Percentiles rank a stretch among this genome's conserved stretches.
Conservation (phyloP, 1,140 invertebrate species). For the Hormaphis cornu region DNA sequence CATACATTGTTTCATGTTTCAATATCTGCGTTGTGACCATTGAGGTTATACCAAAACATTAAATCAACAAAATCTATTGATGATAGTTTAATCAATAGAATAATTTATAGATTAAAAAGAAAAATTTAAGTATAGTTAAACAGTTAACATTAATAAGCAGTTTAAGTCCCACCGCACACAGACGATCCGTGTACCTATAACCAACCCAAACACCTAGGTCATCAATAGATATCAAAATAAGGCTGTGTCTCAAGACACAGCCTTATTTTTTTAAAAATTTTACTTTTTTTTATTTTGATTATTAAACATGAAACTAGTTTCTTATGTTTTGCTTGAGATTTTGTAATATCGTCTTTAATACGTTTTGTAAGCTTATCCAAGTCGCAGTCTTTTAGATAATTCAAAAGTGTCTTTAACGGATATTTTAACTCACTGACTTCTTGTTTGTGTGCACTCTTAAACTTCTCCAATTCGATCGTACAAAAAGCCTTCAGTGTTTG, state of each 20-base stretch:
- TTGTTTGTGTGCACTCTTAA: not conserved
- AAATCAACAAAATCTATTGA: not conserved
- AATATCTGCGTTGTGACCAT: constrained; percentile 5
- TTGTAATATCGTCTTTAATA: constrained; percentile 29
- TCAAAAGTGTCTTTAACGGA: constrained; percentile 1
- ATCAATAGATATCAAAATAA: no score
- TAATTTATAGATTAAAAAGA: constrained; percentile 8
- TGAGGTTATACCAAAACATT: not conserved
- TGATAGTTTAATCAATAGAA: constrained; percentile 3
- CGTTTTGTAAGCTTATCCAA: constrained; percentile 18
- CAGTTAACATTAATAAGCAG: no score
- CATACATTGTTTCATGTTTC: constrained; percentile 20
- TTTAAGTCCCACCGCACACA: no score
- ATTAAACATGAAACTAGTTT: constrained; percentile 21
- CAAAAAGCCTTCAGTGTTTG: not conserved
- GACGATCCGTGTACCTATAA: no score
- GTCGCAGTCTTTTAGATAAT: constrained; percentile 10
- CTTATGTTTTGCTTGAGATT: constrained; percentile 20
- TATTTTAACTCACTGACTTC: constrained; percentile 10
- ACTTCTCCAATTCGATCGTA: constrained; percentile 4
- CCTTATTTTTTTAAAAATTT: no score
- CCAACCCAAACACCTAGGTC: no score
- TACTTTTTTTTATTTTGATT: constrained; percentile 24
- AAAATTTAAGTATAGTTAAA: no score
- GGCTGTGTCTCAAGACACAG: no score